Evolutionary conservation across 53 echinoderm and acorn worm species (phyloP).

Genomic region (Temnopleurus reevesii): DNA sequence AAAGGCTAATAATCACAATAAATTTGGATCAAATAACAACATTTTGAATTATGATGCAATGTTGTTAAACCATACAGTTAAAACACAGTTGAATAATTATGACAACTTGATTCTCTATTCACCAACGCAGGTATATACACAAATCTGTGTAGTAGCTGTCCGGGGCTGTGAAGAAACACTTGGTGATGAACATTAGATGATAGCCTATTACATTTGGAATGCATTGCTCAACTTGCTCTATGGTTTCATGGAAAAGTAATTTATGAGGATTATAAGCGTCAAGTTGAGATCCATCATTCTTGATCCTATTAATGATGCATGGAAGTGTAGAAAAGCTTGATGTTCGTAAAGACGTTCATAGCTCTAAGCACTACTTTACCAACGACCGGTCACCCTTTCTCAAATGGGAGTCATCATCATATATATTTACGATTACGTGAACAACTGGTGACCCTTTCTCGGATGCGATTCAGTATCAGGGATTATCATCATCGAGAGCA

Average conservation of each 20-base stretch:
- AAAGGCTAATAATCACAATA: too few relatives aligned
- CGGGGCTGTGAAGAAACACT: not conserved
- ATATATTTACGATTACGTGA: too few relatives aligned
- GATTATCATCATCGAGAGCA: too few relatives aligned
- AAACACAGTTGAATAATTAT: not conserved
- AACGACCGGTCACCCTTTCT: too few relatives aligned
- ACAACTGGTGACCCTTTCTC: too few relatives aligned
- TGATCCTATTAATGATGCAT: not conserved
- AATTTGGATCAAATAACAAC: too few relatives aligned
- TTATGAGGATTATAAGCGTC: not conserved
- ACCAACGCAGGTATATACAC: not conserved
- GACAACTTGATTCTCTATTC: not conserved
- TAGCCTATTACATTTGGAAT: not conserved
- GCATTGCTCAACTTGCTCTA: not conserved
- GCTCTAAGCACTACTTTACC: too few relatives aligned
- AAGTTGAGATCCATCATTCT: not conserved
- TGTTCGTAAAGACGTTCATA: too few relatives aligned
- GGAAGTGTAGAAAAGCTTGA: too few relatives aligned
- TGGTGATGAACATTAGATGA: not conserved
- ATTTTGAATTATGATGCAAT: not conserved
- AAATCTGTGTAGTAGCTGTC: not conserved
- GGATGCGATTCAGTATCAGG: too few relatives aligned
- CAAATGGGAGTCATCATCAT: too few relatives aligned
- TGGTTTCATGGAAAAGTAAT: not conserved
- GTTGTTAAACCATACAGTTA: not conserved